These are phyloP conservation scores for Perithous albicinctus DNA, from an alignment of 2,888 invertebrate genomes.

Conservation along the genomic window DNA sequence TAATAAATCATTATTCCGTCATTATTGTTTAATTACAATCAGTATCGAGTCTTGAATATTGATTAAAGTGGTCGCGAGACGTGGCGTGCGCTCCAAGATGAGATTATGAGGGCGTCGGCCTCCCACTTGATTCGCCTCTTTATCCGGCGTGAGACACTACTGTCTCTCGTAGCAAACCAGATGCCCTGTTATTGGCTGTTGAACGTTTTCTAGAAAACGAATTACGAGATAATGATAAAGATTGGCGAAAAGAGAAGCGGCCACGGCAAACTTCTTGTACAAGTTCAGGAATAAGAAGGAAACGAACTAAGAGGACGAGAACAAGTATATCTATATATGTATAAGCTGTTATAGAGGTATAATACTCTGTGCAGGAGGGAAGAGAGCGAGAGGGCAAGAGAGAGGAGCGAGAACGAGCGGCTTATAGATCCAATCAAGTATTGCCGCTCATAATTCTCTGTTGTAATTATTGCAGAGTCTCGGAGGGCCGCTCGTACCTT, in stretches of 20 bases:
- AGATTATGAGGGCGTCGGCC: slow-evolving; percentile 64
- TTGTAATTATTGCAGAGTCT: slow-evolving; percentile 82
- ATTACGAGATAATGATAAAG: slow-evolving; percentile 57
- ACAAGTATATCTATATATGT: slow-evolving; percentile 10
- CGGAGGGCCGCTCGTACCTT: slow-evolving; percentile 73
- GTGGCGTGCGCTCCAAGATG: slow-evolving; percentile 52
- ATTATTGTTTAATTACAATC: slow-evolving; percentile 83
- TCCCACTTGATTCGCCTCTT: slow-evolving; percentile 31
- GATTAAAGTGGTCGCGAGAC: slow-evolving; percentile 72
- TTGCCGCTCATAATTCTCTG: slow-evolving; percentile 82
- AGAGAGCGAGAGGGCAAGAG: slow-evolving; percentile 25
- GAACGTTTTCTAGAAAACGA: slow-evolving; percentile 46
- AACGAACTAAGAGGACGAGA: background rate
- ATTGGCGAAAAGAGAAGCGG: slow-evolving; percentile 39
- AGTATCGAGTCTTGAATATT: slow-evolving; percentile 82
- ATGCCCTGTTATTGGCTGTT: slow-evolving; percentile 3
- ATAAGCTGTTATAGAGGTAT: slow-evolving; percentile 45
- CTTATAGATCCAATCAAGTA: slow-evolving; percentile 83
- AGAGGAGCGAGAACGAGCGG: slow-evolving; percentile 66
- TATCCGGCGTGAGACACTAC: slow-evolving; percentile 38
- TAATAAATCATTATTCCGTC: slow-evolving; percentile 81
- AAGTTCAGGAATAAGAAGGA: slow-evolving; percentile 24
- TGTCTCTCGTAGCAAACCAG: slow-evolving; percentile 30
- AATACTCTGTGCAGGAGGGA: slow-evolving; percentile 40
- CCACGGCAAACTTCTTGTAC: slow-evolving; percentile 13